Conservation (phyloP, 2,888 invertebrate genomes). For the Nezara viridula region DNA sequence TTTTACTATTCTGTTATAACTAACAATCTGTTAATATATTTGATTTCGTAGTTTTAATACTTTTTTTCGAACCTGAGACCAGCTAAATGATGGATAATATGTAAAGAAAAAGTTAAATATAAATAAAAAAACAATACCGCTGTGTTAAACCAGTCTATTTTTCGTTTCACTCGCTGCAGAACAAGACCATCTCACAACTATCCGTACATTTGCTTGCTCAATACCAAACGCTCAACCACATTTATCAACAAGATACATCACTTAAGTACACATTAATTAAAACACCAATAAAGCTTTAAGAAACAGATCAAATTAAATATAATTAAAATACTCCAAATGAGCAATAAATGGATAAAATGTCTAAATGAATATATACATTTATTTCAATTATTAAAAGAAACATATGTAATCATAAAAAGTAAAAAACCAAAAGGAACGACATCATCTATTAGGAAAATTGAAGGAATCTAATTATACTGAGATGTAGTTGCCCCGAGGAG, state of each 20-base stretch:
- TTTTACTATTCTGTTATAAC: neutral
- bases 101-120: neutral
- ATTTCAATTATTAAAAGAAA: neutral
- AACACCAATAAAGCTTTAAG: neutral
- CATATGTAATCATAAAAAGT: neutral
- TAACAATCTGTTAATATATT: neutral
- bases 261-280: slow-evolving; percentile 37
- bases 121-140: neutral
- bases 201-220: neutral
- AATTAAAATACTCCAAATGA: slow-evolving; percentile 14
- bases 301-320: neutral
- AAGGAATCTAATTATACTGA: slow-evolving; percentile 78
- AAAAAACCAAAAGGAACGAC: slow-evolving; percentile 25
- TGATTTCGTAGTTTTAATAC: neutral
- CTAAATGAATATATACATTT: slow-evolving; percentile 10
- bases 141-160: neutral
- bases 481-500: slow-evolving; percentile 86
- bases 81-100: neutral
- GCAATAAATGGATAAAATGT: neutral
- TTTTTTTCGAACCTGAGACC: neutral
- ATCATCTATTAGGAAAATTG: neutral
- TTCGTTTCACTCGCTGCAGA: neutral
- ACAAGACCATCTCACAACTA: neutral
- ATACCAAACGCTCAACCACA: neutral
- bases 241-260: neutral